Evolutionary conservation across 1,140 invertebrate species (phyloP), one percentile per base, ranked within the genome.

Genomic region (Tribolium madens): DNA sequence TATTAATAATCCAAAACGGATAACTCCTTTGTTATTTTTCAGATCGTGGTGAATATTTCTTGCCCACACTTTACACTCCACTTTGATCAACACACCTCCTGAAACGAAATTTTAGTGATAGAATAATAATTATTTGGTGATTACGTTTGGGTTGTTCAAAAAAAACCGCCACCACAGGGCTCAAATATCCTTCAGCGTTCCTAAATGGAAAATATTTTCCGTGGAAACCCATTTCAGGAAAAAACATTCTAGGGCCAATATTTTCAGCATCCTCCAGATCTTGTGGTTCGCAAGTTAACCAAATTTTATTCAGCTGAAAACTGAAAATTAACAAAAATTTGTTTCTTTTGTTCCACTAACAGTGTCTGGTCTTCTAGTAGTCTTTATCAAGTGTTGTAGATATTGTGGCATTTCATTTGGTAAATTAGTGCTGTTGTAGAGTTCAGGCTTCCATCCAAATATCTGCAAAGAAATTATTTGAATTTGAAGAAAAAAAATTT

Each of bases 21-120:
- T 96, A 79, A 94, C 95, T 81, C 97, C 97, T 86, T 95, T 92
- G 85, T 94, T 91, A 82, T 97, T 94, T 84, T 91, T 90, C 83
- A 94, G 91, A 87, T 97, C 94, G 86, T 97, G 95, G 53, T 89
- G 83, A 81, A 98, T 98, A 88, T 98, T 98, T 85, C 92, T 92
- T 80, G 96, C 96, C 95, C 95, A 98, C 78, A 96, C 96, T 89
- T 96, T 97, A 89, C 97, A 98, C 87, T 97, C 96, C 87, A 98
- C 94, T 88, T 97, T 97, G 87, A 98, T 96, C 78, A 98, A 89
- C 17, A 97, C 93, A 53, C 95, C 94, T 83, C 91, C 94, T 93
- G 87, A 1, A 88, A 89, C 76, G 36, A 76, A 47, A 53, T 57
- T 53, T 26, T 26, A 5, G 21, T 26, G 6, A 26, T 26, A 0